A percentile compares a stretch with the other conserved stretches of the same genome.
Conservation (phyloP, 2,797 vertebrate genomes). For the Typhlichthys eigenmanni region DNA sequence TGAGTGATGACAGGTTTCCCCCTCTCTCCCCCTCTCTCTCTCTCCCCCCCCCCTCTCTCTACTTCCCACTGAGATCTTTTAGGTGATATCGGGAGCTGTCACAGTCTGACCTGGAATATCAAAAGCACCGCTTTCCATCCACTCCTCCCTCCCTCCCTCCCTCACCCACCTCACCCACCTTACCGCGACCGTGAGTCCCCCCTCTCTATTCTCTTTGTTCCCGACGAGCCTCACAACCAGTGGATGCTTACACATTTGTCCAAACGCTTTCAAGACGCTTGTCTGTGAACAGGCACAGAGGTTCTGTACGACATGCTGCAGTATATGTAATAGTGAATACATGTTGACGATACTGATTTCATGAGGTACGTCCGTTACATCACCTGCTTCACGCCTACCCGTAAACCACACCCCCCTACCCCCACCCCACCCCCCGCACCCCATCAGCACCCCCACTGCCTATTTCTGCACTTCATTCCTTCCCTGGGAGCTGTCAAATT, state of each 20-base stretch:
- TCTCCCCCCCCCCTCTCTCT: constrained; percentile 3
- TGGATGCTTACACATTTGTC: neutral
- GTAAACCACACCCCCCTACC: constrained; percentile 42
- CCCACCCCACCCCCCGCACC: constrained; percentile 7
- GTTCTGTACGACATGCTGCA: no score
- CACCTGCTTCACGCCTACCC: constrained; percentile 64
- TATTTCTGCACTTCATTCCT: constrained; percentile 61
- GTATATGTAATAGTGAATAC: constrained; percentile 67
- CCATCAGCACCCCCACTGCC: neutral
- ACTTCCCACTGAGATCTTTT: constrained; percentile 56
- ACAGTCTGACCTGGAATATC: constrained; percentile 58
- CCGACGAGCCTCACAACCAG: constrained; percentile 71
- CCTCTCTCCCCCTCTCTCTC: no score
- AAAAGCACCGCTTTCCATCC: constrained; percentile 48
- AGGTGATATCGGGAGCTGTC: constrained; percentile 63
- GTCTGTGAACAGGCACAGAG: neutral
- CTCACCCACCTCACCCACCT: neutral
- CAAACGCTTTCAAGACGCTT: constrained; percentile 33
- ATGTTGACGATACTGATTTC: constrained; percentile 73
- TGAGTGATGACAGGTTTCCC: no score
- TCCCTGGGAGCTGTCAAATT: constrained; percentile 83
- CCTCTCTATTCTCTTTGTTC: constrained; percentile 65
- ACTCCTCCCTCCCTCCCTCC: constrained; percentile 3
- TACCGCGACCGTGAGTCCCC: constrained; percentile 25
- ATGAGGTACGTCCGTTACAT: constrained; percentile 77